A percentile compares a stretch with the other conserved stretches of the same genome.
phyloP scores from a whole-genome alignment of 2,888 invertebrate genomes.

The Cyclophora albipunctata region DNA sequence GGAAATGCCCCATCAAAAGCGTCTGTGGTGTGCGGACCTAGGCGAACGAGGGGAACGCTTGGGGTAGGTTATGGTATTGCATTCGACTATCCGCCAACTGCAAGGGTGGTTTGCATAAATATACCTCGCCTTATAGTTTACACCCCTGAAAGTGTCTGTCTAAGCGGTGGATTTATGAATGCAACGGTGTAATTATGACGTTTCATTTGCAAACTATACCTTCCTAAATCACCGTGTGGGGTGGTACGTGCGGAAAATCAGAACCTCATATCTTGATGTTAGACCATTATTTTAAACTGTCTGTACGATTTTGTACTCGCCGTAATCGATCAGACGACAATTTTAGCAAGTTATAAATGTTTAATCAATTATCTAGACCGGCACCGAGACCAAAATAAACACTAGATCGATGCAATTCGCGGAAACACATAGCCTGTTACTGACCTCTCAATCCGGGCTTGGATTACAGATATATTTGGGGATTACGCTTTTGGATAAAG shows the following conservation, averaged over 20 bases:
- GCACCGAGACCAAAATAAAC: conserved; percentile 52
- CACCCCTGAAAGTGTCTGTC: conserved; percentile 56
- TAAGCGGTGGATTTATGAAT: conserved; percentile 61
- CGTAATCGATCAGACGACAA: conserved; percentile 28
- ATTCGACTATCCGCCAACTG: conserved; percentile 59
- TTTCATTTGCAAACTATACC: conserved; percentile 27
- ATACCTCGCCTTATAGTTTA: conserved; percentile 45
- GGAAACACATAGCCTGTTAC: conserved; percentile 24
- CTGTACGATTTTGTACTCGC: no score
- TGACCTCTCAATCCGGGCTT: conserved; percentile 9
- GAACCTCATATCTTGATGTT: no score
- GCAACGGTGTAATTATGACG: conserved; percentile 55
- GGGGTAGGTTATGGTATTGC: conserved; percentile 70
- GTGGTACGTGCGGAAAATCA: no score
- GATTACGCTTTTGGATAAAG: no score
- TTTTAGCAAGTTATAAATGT: conserved; percentile 52
- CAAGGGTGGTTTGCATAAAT: conserved; percentile 65
- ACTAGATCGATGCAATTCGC: conserved; percentile 49
- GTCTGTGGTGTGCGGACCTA: conserved; percentile 50
- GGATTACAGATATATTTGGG: no score
- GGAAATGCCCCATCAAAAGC: conserved; percentile 60
- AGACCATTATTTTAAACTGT: no score
- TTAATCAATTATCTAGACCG: conserved; percentile 48
- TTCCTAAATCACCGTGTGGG: not conserved
- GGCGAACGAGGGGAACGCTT: conserved; percentile 63